phyloP scores from a whole-genome alignment of 2,888 invertebrate species.

The Synanthedon tipuliformis region DNA sequence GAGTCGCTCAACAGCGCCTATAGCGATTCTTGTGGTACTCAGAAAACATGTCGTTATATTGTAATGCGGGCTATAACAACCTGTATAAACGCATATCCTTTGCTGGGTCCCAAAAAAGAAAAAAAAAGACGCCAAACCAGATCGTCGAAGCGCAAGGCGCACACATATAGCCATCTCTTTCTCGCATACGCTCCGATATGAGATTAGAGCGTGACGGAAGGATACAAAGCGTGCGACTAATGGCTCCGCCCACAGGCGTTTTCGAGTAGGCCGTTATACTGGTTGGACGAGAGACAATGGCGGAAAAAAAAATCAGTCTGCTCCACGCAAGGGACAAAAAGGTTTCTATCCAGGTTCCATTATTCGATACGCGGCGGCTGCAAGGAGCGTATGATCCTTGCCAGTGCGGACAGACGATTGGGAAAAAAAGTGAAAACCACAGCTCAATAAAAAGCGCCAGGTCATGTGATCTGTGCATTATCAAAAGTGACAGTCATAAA shows the following conservation, averaged over 20 bases:
- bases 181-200: conserved; percentile 7
- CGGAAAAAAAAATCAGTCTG: conserved; percentile 36
- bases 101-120: conserved; percentile 8
- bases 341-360: conserved; percentile 40
- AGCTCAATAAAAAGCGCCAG: conserved; percentile 31
- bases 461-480: conserved; percentile 29
- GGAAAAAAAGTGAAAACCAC: conserved; percentile 37
- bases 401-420: conserved; percentile 11
- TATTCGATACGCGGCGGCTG: conserved; percentile 29
- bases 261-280: conserved; percentile 31
- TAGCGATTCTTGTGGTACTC: too few relatives aligned
- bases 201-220: conserved; percentile 20
- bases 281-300: conserved; percentile 27
- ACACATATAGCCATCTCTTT: conserved; percentile 19
- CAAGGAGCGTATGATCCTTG: conserved; percentile 43
- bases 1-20: too few relatives aligned
- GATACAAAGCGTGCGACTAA: conserved; percentile 3
- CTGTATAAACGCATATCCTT: conserved; percentile 18
- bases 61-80: conserved; percentile 4
- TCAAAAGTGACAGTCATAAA: conserved; percentile 27
- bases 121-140: conserved; percentile 22
- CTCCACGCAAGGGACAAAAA: conserved; percentile 49
- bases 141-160: conserved; percentile 7
- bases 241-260: conserved; percentile 38
- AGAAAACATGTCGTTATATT: too few relatives aligned